Conservation (phyloP, 2,888 invertebrate species). For the Stegophylla sp. region DNA sequence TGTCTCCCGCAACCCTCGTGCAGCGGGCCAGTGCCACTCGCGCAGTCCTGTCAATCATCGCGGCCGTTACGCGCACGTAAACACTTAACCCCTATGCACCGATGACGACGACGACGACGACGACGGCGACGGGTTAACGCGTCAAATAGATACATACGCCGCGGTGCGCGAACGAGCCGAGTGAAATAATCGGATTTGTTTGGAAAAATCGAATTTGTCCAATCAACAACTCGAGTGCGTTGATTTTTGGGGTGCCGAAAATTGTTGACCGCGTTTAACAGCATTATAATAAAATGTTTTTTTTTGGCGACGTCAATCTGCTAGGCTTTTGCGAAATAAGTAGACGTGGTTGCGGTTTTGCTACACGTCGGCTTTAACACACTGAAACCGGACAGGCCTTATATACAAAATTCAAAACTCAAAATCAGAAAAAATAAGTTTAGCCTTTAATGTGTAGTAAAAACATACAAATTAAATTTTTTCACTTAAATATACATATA, state of each 20-base stretch:
- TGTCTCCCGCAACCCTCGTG: constrained; percentile 2
- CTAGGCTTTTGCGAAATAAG: too few relatives aligned
- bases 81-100: neutral
- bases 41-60: constrained; percentile 46
- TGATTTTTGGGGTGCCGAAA: neutral
- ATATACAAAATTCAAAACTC: too few relatives aligned
- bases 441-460: too few relatives aligned
- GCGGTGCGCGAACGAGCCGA: neutral
- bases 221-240: neutral
- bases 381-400: too few relatives aligned
- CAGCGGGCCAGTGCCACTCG: neutral
- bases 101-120: neutral
- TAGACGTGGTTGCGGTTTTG: too few relatives aligned
- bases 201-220: constrained; percentile 21
- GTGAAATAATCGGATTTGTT: constrained; percentile 36
- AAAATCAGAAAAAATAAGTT: too few relatives aligned
- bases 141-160: neutral
- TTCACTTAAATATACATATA: too few relatives aligned
- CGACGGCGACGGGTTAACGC: neutral
- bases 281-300: neutral
- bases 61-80: neutral
- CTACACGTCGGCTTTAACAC: too few relatives aligned
- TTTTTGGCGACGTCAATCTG: too few relatives aligned
- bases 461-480: too few relatives aligned
- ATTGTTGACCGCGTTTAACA: neutral